Percentiles rank a stretch among this genome's conserved stretches.
phyloP scores from a whole-genome alignment of 1,140 invertebrate species.

The Latrodectus geometricus region DNA sequence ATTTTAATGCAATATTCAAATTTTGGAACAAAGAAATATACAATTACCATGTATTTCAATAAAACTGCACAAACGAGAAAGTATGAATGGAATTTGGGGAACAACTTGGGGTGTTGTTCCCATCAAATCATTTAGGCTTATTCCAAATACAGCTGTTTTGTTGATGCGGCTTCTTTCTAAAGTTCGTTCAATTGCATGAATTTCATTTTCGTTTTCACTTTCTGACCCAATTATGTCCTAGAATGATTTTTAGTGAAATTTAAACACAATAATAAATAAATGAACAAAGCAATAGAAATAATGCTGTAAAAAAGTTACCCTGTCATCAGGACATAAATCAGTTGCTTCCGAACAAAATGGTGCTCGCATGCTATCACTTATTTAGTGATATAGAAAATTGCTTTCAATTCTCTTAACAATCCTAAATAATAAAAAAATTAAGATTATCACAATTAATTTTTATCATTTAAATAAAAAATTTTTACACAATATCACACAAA shows the following conservation, averaged over 20 bases:
- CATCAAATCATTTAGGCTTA: conserved; percentile 36
- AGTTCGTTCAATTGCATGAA: conserved; percentile 28
- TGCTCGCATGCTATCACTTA: conserved; percentile 49
- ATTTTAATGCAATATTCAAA: not conserved
- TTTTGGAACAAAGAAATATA: not conserved
- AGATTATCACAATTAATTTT: not conserved
- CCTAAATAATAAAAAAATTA: not conserved
- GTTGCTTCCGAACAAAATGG: conserved; percentile 49
- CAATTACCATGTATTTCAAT: conserved; percentile 64
- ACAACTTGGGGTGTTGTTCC: conserved; percentile 12
- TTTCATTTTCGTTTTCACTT: conserved; percentile 11
- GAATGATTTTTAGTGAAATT: not conserved
- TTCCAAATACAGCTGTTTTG: conserved; percentile 53
- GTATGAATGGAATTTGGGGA: conserved; percentile 50
- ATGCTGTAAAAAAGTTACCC: conserved; percentile 24
- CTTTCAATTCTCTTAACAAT: not conserved
- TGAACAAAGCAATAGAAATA: not conserved
- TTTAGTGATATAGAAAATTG: not conserved
- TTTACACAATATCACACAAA: not conserved
- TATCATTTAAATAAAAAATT: not conserved
- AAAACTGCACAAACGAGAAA: conserved; percentile 62
- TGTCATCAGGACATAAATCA: conserved; percentile 47
- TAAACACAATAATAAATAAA: not conserved
- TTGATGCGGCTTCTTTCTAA: not conserved
- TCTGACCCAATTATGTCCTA: conserved; percentile 29